Conservation (phyloP, 2,797 vertebrate genomes). For the Sarcophilus harrisii region DNA sequence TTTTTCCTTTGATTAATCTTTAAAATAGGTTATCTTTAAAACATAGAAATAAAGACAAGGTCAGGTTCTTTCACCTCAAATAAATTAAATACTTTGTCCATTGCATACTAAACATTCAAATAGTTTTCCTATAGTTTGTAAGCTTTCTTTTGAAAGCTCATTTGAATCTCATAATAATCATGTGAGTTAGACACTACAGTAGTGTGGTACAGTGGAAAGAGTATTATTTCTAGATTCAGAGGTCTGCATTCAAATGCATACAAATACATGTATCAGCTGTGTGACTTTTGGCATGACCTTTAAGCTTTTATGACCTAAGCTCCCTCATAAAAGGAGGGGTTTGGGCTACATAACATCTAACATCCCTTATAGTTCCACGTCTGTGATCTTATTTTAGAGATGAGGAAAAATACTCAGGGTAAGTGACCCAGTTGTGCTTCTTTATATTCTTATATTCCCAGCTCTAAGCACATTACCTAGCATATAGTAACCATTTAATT, state of each 20-base stretch:
- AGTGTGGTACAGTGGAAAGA: background rate
- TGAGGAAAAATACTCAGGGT: background rate
- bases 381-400: background rate
- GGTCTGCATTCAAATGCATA: background rate
- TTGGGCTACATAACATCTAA: background rate
- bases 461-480: background rate
- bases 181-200: background rate
- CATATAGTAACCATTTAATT: background rate
- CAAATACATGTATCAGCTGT: background rate
- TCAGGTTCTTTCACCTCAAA: too few species aligned
- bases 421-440: background rate
- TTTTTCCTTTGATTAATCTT: too few species aligned
- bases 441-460: too few species aligned
- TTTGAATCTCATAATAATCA: background rate
- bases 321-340: background rate
- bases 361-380: background rate
- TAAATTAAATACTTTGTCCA: too few species aligned
- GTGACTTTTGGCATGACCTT: background rate
- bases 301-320: background rate
- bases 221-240: background rate
- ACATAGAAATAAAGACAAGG: too few species aligned
- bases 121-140: too few species aligned
- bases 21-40: too few species aligned
- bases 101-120: too few species aligned
- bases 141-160: background rate